Conservation (phyloP, 2,888 invertebrate species). For the Oithona nana region DNA sequence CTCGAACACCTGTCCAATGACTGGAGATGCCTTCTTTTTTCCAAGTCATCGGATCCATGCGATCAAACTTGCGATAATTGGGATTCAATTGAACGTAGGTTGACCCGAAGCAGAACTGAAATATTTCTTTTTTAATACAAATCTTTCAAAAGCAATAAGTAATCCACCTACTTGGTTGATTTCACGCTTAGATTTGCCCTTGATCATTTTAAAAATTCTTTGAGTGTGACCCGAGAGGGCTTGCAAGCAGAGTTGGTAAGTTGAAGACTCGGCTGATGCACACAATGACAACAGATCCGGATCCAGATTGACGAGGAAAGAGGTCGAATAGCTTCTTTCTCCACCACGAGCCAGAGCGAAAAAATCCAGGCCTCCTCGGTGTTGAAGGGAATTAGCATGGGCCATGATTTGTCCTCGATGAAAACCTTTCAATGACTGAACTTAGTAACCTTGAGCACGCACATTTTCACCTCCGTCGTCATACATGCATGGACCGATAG, state of each 20-base stretch:
- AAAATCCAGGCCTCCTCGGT: slow-evolving; percentile 9
- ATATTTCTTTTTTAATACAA: background rate
- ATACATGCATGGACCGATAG: too few relatives aligned
- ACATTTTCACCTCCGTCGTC: too few relatives aligned
- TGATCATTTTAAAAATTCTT: slow-evolving; percentile 1
- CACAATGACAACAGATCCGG: slow-evolving; percentile 6
- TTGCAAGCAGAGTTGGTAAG: background rate
- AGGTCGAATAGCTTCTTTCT: slow-evolving; percentile 8
- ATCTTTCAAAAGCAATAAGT: too few relatives aligned
- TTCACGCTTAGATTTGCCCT: slow-evolving; percentile 1
- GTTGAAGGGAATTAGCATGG: background rate
- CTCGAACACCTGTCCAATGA: slow-evolving; percentile 11
- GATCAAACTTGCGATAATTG: slow-evolving; percentile 6
- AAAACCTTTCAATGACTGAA: too few relatives aligned
- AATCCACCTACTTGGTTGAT: slow-evolving; percentile 1
- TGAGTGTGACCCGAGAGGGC: slow-evolving; percentile 4
- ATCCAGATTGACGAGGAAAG: slow-evolving; percentile 12
- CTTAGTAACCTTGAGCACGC: too few relatives aligned
- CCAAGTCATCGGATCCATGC: slow-evolving; percentile 17
- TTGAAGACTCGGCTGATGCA: background rate
- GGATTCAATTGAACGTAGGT: slow-evolving; percentile 8
- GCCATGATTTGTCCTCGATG: background rate
- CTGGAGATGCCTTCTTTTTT: slow-evolving; percentile 13
- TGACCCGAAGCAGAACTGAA: slow-evolving; percentile 10
- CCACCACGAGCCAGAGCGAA: slow-evolving; percentile 5